A percentile compares a stretch with the other conserved stretches of the same genome.
phyloP scores from a whole-genome alignment of 2,113 vertebrate genomes.

The Megaptera novaeangliae region DNA sequence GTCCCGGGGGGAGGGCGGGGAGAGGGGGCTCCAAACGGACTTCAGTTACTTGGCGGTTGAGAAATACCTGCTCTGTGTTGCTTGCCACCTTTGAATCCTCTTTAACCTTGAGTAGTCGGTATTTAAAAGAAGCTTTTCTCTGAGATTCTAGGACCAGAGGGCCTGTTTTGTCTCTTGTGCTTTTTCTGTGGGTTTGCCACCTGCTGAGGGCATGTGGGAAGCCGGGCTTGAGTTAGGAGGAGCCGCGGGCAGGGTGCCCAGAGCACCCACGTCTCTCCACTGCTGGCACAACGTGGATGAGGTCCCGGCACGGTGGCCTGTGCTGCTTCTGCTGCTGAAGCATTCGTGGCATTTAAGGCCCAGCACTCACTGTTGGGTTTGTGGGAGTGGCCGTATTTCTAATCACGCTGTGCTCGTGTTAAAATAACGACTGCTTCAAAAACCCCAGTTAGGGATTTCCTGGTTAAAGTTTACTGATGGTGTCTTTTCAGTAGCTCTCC shows the following conservation, averaged over 20 bases:
- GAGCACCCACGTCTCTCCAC: background rate
- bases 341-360: background rate
- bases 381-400: background rate
- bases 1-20: background rate
- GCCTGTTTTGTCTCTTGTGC: background rate
- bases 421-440: background rate
- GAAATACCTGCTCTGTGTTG: background rate
- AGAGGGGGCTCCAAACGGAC: background rate
- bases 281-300: background rate
- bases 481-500: background rate
- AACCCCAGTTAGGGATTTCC: background rate
- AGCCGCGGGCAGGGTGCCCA: background rate
- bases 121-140: slow-evolving; percentile 49
- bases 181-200: background rate
- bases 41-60: background rate
- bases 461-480: background rate
- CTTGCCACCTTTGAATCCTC: background rate
- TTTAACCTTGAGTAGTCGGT: slow-evolving; percentile 61
- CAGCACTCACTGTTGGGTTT: background rate
- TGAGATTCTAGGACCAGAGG: background rate
- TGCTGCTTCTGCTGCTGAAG: background rate
- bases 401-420: background rate
- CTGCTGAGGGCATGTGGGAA: fast-evolving
- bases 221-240: background rate
- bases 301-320: background rate